Conservation (phyloP, 2,888 invertebrate species). For the Papilio gigon region DNA sequence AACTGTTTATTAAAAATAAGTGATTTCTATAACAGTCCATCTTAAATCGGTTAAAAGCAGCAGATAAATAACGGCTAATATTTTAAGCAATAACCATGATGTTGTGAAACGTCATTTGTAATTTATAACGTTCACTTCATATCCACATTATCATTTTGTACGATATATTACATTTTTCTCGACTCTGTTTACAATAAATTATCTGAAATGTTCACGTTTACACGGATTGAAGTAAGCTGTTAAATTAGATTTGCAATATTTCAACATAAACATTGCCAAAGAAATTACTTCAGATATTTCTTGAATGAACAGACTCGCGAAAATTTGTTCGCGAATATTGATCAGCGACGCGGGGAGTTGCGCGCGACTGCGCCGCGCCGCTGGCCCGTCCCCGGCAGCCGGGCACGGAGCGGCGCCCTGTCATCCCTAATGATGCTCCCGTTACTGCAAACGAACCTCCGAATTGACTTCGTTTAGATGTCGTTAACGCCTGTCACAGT, state of each 20-base stretch:
- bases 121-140: conserved; percentile 19
- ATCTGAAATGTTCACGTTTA: conserved; percentile 17
- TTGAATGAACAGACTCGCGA: conserved; percentile 27
- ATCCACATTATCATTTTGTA: conserved; percentile 19
- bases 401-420: too few relatives aligned
- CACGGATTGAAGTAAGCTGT: neutral
- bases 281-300: conserved; percentile 20
- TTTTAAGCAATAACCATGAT: neutral
- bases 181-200: conserved; percentile 5
- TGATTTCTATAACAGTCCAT: neutral
- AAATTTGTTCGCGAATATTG: conserved; percentile 42
- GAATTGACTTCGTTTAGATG: conserved; percentile 75
- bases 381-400: conserved; percentile 43
- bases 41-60: neutral
- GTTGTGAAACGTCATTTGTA: conserved; percentile 1
- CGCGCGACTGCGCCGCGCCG: conserved; percentile 51
- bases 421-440: conserved; percentile 49
- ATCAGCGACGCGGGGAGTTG: conserved; percentile 41
- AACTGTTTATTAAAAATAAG: neutral
- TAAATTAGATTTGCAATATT: conserved; percentile 8
- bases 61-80: neutral
- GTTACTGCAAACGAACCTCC: conserved; percentile 56
- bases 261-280: neutral
- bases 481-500: conserved; percentile 58
- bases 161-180: conserved; percentile 1